Percentiles rank a stretch among this genome's conserved stretches.
These are phyloP conservation scores for Paramormyrops hopkinsi DNA, from an alignment of 2,797 vertebrate genomes.

Conservation along the genomic window DNA sequence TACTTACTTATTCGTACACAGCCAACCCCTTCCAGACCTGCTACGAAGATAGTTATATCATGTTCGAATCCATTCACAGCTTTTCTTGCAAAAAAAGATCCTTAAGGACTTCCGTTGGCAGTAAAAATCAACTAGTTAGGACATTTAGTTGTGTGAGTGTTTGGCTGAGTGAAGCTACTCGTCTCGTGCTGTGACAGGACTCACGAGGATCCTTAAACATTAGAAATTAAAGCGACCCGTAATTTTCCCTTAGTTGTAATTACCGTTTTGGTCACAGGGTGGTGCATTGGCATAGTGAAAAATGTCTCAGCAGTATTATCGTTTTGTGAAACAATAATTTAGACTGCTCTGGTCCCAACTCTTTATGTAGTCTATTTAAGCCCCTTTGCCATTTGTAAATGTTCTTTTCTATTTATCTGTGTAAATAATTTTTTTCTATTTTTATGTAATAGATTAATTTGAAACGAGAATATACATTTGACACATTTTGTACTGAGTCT, in stretches of 20 bases:
- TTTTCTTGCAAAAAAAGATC: background rate
- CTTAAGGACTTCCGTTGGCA: background rate
- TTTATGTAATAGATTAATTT: background rate
- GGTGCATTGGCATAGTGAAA: background rate
- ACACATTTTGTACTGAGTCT: background rate
- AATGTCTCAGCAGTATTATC: background rate
- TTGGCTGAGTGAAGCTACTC: conserved; percentile 14
- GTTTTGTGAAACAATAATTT: background rate
- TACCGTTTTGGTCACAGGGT: conserved; percentile 16
- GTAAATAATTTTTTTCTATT: background rate
- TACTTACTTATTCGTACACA: background rate
- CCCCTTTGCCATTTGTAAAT: background rate
- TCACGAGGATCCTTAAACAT: background rate
- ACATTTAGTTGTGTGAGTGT: conserved; percentile 2
- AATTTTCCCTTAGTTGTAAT: conserved; percentile 29
- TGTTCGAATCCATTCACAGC: background rate
- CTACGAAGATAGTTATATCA: background rate
- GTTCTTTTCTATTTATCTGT: background rate
- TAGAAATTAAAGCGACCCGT: conserved; percentile 14
- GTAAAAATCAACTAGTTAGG: background rate
- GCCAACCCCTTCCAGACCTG: background rate
- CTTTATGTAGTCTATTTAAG: background rate
- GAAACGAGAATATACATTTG: background rate
- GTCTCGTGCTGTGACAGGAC: background rate
- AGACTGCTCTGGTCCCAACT: background rate